Evolutionary conservation across 2,888 invertebrate species (phyloP).

Genomic region (Macrophya alboannulata): DNA sequence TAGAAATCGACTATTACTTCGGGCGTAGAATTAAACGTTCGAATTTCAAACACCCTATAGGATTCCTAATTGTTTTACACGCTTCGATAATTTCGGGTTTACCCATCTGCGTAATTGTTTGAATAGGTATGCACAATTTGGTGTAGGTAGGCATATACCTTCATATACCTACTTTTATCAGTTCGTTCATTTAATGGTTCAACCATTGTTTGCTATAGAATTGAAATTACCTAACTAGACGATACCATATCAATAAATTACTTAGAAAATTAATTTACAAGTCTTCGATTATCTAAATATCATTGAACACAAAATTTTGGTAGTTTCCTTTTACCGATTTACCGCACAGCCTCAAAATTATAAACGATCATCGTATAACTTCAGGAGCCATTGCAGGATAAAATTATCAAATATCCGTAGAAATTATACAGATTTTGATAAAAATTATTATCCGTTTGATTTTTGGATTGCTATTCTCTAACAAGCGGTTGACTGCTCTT

Average conservation of each 20-base stretch:
- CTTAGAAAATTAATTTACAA: not conserved
- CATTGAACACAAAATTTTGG: not conserved
- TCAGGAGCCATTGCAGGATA: too few relatives aligned
- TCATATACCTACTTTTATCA: not conserved
- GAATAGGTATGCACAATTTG: not conserved
- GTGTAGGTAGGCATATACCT: not conserved
- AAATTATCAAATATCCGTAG: too few relatives aligned
- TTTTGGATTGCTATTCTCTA: not conserved
- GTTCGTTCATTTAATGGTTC: not conserved
- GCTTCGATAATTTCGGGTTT: not conserved
- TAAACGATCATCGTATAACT: too few relatives aligned
- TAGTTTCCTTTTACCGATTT: too few relatives aligned
- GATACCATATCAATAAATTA: not conserved
- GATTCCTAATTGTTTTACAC: conserved; percentile 7
- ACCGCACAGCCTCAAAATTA: too few relatives aligned
- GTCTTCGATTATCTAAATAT: not conserved
- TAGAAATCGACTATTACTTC: not conserved
- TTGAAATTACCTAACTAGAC: not conserved
- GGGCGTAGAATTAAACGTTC: not conserved
- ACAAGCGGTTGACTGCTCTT: not conserved
- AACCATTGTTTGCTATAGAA: not conserved
- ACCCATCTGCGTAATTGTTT: not conserved
- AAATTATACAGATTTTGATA: too few relatives aligned
- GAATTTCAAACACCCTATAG: not conserved
- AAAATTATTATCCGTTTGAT: too few relatives aligned